A percentile compares a stretch with the other conserved stretches of the same genome.
Evolutionary conservation across 1,140 invertebrate species (phyloP).

Genomic region (Hyles euphorbiae): DNA sequence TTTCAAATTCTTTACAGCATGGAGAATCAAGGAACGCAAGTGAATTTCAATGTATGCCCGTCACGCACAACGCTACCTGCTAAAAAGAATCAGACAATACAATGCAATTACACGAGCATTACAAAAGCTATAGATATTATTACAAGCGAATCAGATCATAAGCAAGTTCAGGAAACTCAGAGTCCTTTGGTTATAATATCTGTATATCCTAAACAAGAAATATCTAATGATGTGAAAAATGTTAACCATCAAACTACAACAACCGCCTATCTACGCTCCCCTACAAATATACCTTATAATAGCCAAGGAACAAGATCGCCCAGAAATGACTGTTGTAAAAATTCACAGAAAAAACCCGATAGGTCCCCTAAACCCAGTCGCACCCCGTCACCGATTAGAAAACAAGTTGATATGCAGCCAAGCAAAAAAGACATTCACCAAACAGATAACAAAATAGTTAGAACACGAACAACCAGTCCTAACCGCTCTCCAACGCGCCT

Average conservation of each 20-base stretch:
- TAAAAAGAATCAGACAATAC: slow-evolving; percentile 29
- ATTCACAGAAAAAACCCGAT: too few relatives aligned
- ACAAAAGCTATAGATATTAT: slow-evolving; percentile 15
- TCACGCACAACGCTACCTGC: slow-evolving; percentile 5
- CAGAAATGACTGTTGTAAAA: not conserved
- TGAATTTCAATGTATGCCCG: slow-evolving; percentile 27
- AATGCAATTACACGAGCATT: slow-evolving; percentile 27
- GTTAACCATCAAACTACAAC: not conserved
- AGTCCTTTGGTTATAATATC: slow-evolving; percentile 61
- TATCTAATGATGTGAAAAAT: not conserved
- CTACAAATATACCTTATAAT: not conserved
- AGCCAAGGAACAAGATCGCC: not conserved
- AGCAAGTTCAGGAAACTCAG: slow-evolving; percentile 28
- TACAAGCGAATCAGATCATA: slow-evolving; percentile 20
- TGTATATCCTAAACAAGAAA: slow-evolving; percentile 47
- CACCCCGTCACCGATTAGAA: slow-evolving; percentile 15
- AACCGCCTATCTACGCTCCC: not conserved
- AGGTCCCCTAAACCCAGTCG: slow-evolving; percentile 1
- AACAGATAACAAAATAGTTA: too few relatives aligned
- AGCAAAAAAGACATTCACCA: not conserved
- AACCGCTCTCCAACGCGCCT: not conserved
- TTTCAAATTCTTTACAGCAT: slow-evolving; percentile 33
- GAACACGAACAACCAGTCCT: not conserved
- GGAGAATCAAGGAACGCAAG: slow-evolving; percentile 42
- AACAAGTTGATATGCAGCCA: not conserved